Conservation (phyloP, 2,113 vertebrate species). For the Caretta caretta region DNA sequence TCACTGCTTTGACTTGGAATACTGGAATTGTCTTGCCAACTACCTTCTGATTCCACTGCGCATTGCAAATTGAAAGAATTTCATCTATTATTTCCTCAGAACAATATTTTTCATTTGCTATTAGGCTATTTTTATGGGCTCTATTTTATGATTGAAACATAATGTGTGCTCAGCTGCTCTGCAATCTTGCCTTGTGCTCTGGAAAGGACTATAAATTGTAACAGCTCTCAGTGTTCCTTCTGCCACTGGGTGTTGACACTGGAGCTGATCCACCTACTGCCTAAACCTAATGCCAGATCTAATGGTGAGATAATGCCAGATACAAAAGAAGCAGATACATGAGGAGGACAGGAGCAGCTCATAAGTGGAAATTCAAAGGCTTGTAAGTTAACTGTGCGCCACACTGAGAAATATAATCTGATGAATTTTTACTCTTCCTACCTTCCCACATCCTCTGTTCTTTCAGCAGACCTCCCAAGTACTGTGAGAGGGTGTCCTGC, state of each 20-base stretch:
- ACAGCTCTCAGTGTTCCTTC: slow-evolving; percentile 2
- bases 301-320: slow-evolving; percentile 29
- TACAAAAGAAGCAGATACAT: not conserved
- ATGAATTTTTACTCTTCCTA: not conserved
- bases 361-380: not conserved
- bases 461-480: slow-evolving; percentile 32
- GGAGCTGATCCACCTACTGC: slow-evolving; percentile 31
- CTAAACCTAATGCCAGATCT: not conserved
- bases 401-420: not conserved
- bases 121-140: not conserved
- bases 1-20: not conserved
- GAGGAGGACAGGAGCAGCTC: not conserved
- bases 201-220: not conserved
- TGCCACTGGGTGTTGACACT: slow-evolving; percentile 43
- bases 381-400: not conserved
- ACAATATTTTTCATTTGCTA: slow-evolving; percentile 7
- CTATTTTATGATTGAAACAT: slow-evolving; percentile 22
- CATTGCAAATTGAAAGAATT: not conserved
- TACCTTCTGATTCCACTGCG: not conserved
- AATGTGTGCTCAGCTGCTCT: slow-evolving; percentile 34
- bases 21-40: not conserved
- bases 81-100: not conserved
- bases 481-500: slow-evolving; percentile 17
- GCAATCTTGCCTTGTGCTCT: slow-evolving; percentile 13
- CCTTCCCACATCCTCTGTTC: not conserved